phyloP scores from a whole-genome alignment of 2,888 invertebrate species.

The Poecilobothrus nobilitatus region DNA sequence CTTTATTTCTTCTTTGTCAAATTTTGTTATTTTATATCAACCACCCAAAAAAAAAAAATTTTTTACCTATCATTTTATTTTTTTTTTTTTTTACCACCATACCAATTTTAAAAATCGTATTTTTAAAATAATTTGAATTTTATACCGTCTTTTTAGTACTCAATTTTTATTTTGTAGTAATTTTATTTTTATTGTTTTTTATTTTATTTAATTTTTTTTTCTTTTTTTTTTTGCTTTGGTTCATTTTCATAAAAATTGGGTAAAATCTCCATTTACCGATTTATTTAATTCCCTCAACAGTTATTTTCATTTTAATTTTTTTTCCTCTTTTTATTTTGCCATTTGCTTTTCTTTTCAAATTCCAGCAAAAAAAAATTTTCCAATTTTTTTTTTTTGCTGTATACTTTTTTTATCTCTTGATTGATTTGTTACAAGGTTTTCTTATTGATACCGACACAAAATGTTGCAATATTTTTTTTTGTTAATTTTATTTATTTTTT shows the following conservation, averaged over 20 bases:
- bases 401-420: background rate
- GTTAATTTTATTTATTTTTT: too few relatives aligned
- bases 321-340: background rate
- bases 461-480: too few relatives aligned
- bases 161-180: background rate
- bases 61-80: too few relatives aligned
- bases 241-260: background rate
- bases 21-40: too few relatives aligned
- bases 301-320: background rate
- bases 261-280: background rate
- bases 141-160: background rate
- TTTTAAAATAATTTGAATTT: background rate
- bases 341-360: background rate
- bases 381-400: background rate
- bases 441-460: background rate
- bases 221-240: background rate
- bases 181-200: background rate
- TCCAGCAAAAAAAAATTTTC: too few relatives aligned
- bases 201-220: background rate
- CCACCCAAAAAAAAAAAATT: too few relatives aligned
- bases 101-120: background rate
- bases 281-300: background rate
- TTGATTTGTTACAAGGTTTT: background rate
- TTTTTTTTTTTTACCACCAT: background rate
- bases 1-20: too few relatives aligned